Base-by-base conservation (phyloP, 2,113 vertebrate species). In the Pterocles gutturalis region DNA sequence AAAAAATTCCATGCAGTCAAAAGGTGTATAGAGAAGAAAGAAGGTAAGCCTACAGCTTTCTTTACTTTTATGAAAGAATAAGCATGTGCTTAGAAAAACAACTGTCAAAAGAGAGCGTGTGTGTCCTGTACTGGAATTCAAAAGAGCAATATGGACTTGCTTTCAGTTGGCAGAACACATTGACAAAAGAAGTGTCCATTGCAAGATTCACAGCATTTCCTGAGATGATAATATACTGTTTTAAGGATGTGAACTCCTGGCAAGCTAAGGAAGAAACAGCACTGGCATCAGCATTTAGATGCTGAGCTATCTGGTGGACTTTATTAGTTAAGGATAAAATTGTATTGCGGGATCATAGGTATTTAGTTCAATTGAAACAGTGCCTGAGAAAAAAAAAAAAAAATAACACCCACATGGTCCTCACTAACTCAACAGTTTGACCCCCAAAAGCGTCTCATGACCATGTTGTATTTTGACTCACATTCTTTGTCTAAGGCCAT, bases 181-280 rank as follows among this genome's bases (percentile, higher is more conserved):
- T 48, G 38, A 76, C 34, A 48, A 51, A 83, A 76, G 36, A 55
- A 76, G 36, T 9, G 17, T 41, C 11, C 8, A 0, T 5, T 83
- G 24, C 79, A 94, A 80, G 65, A 60, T 12, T 45, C 18, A 64
- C 7, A 26, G 18, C n/a, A 36, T 71, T 67, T 57, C n/a, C 64
- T 36, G 46, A 64, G 20, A 60, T 0, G 0, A 34, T 4, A n/a
- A 17, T 11, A 10, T 25, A 46, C 10, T 55, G 22, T 9, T 64
- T 72, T 75, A 90, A 79, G 10, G 41, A 81, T 38, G 16, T 48
- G 41, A 79, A 53, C 9, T 76, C 16, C 12, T 24, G 5, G 51
- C 45, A 90, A 83, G 53, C 29, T 36, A 51, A 72, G 53, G 16
- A n/a, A 78, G 38, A 85, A 87, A 26, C 19, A 85, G 20, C 53